Base-by-base conservation (phyloP, 2,113 vertebrate species). In the Amia ocellicauda region DNA sequence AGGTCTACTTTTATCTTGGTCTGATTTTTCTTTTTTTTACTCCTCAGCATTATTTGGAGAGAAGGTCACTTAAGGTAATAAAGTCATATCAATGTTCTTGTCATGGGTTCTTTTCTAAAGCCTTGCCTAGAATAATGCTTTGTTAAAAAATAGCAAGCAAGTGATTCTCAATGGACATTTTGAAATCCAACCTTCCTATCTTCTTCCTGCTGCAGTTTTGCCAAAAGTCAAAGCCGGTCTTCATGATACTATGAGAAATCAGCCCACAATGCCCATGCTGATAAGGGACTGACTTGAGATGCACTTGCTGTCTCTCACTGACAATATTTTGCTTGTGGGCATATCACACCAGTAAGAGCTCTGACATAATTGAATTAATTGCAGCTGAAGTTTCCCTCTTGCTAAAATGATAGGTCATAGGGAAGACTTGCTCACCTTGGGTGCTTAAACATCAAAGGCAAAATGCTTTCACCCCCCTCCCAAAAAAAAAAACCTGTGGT, bases 391-490 rank as follows among this genome's bases (percentile, higher is more conserved):
- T 17, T 17, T 8, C 43, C 43, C 43, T 47, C 43, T 47, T 47
- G 43, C 16, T 47, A 47, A 47, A 47, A 47, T 47, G 43, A 47
- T 47, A 2, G 43, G 43, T 47, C 43, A 47, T n/a, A 47, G 14
- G 43, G 7, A n/a, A 47, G 2, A 47, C n/a, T 47, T 47, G 16
- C 7, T 36, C 31, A 1, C 31, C 31, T 36, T 36, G 31, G 11
- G n/a, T 47, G 43, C n/a, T 47, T n/a, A 47, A 47, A n/a, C n/a
- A n/a, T 47, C 43, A 47, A 47, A 47, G 43, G 14, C 4, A 47
- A 47, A 47, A 7, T 42, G 40, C 16, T 42, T 8, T 11, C 40
- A 42, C 16, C 40, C 8, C 16, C 8, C 16, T 19, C 4, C 3
- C n/a, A 13, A 4, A 4, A 47, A 36, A 5, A 7, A 36, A 36